Evolutionary conservation across 2,113 vertebrate species (phyloP), one percentile per base, ranked within the genome.

Genomic region (Rhea pennata): DNA sequence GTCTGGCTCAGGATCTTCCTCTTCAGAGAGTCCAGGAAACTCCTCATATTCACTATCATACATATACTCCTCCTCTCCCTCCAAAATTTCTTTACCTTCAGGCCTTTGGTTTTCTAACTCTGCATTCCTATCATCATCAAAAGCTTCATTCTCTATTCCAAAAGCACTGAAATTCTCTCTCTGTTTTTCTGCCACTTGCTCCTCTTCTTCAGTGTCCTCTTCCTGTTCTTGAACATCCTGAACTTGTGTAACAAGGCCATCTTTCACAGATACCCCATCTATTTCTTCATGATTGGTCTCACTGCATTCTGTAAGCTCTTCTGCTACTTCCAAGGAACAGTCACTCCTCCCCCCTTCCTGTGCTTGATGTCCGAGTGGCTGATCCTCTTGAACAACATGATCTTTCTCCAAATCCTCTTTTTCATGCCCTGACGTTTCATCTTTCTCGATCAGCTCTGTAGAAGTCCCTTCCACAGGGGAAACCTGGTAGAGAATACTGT

Each of bases 91-190:
- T 22, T 93, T 97, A 10, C 83, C 86, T 81, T 97, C 96, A 75
- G 90, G 93, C 51, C 53, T 82, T 80, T 94, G 97, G 90, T 95
- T 86, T 98, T 96, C 96, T 89, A 97, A 74, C 53, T 99, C 98
- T 44, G 94, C 91, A 91, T 98, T 98, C 94, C 97, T 98, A 78
- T 99, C 98, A 94, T 99, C 99, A 95, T 99, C 98, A 98, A 99
- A 99, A 54, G 98, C 99, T 74, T 97, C 98, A 58, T 99, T 99
- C 96, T 99, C 99, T 89, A 99, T 99, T 56, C 99, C 99, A 80
- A 98, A 98, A 93, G 98, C 76, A 91, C 54, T 82, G 53, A 96
- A 81, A 48, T 97, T 97, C 67, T 97, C 90, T 9, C 78, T 97
- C 83, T 95, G 96, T 61, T 95, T 98, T 74, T 97, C 96, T 36